phyloP scores from a whole-genome alignment of 2,888 invertebrate genomes.

The Germaria angustata region DNA sequence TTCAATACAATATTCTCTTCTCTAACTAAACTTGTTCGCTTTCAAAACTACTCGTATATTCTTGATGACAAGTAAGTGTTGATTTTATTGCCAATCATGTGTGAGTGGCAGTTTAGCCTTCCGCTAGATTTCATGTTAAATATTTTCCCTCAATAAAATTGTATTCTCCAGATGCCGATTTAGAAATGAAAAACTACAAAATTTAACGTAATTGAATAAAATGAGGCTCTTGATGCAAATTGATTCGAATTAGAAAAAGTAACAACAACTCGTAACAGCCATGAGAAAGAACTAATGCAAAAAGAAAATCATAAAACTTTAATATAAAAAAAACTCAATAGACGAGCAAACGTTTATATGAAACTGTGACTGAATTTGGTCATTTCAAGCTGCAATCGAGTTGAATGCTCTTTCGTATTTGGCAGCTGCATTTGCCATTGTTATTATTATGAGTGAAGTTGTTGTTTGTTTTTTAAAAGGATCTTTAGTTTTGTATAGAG shows the following conservation, averaged over 20 bases:
- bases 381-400: conserved; percentile 18
- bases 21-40: too few relatives aligned
- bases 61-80: conserved; percentile 32
- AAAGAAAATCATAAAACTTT: conserved; percentile 49
- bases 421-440: conserved; percentile 11
- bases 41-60: conserved; percentile 16
- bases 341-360: conserved; percentile 1
- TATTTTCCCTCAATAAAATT: conserved; percentile 9
- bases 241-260: conserved; percentile 76
- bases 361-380: conserved; percentile 38
- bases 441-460: conserved; percentile 21
- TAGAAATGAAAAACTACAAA: conserved; percentile 30
- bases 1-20: too few relatives aligned
- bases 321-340: conserved; percentile 19
- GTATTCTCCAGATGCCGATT: neutral
- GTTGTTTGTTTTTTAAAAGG: neutral
- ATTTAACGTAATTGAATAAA: conserved; percentile 75
- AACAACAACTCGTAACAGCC: conserved; percentile 5
- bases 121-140: neutral
- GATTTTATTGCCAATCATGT: conserved; percentile 8
- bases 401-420: neutral
- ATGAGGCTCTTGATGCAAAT: conserved; percentile 78
- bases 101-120: neutral
- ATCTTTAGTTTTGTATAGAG: neutral
- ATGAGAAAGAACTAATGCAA: neutral